Conservation (phyloP, 2,113 vertebrate genomes). For the Dasyprocta punctata region DNA sequence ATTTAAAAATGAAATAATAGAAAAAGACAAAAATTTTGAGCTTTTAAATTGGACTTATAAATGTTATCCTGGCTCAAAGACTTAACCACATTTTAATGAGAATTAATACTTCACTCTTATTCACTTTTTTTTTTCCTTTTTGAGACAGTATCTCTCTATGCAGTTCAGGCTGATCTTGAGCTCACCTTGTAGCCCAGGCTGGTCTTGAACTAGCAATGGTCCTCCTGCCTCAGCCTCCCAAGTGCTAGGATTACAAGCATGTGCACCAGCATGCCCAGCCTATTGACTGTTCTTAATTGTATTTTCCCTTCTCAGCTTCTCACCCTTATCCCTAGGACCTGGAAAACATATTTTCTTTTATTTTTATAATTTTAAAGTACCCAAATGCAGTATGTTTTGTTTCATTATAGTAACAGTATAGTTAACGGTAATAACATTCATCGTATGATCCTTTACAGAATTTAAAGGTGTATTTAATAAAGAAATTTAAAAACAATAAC, state of each 20-base stretch:
- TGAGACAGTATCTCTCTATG: too few relatives aligned
- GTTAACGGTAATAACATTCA: neutral
- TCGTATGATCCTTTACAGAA: neutral
- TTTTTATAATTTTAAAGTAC: neutral
- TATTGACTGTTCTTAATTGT: neutral
- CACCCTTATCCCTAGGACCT: neutral
- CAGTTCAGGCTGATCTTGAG: too few relatives aligned
- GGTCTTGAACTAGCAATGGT: too few relatives aligned
- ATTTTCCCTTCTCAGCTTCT: neutral
- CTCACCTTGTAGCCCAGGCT: too few relatives aligned
- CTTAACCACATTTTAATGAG: neutral
- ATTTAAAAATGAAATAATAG: neutral
- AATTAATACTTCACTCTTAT: neutral
- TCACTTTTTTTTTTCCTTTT: neutral
- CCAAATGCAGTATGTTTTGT: neutral
- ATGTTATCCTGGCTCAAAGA: neutral
- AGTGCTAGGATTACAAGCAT: too few relatives aligned
- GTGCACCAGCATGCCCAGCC: too few relatives aligned
- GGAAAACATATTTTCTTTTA: neutral
- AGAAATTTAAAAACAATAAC: neutral
- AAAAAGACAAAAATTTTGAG: neutral
- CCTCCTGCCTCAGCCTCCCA: too few relatives aligned
- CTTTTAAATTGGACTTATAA: neutral
- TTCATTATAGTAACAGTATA: neutral
- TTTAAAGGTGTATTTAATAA: neutral